Evolutionary conservation across 37 sponge, comb jelly and placozoan genomes (phyloP).

Genomic region (Axinella damicornis): DNA sequence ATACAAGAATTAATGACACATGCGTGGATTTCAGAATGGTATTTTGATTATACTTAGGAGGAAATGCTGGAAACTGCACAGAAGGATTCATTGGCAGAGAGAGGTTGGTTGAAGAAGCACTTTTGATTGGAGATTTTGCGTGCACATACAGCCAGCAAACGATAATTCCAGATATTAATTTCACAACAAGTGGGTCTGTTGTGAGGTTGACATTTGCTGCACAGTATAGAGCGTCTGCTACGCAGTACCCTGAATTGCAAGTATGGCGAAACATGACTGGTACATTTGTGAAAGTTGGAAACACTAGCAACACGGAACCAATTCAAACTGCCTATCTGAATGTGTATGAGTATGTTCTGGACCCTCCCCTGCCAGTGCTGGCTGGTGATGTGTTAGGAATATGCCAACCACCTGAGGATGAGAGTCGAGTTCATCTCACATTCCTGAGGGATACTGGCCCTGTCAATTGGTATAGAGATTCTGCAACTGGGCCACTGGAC

Average conservation of each 20-base stretch:
- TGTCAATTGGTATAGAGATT: too few species aligned
- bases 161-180: not conserved
- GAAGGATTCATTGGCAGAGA: too few species aligned
- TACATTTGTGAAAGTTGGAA: not conserved
- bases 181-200: not conserved
- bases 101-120: too few species aligned
- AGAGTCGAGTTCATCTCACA: too few species aligned
- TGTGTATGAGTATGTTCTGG: not conserved
- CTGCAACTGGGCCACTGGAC: too few species aligned
- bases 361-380: not conserved
- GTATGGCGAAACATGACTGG: not conserved
- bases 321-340: not conserved
- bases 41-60: too few species aligned
- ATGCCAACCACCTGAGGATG: not conserved
- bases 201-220: not conserved
- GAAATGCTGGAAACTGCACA: too few species aligned
- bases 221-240: not conserved
- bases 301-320: not conserved
- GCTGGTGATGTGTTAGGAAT: constrained; percentile 4
- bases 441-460: too few species aligned
- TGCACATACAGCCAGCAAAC: too few species aligned
- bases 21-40: too few species aligned
- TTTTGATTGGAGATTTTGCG: too few species aligned
- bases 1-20: too few species aligned
- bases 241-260: not conserved